phyloP scores from a whole-genome alignment of 2,797 vertebrate species.

The Alosa sapidissima region DNA sequence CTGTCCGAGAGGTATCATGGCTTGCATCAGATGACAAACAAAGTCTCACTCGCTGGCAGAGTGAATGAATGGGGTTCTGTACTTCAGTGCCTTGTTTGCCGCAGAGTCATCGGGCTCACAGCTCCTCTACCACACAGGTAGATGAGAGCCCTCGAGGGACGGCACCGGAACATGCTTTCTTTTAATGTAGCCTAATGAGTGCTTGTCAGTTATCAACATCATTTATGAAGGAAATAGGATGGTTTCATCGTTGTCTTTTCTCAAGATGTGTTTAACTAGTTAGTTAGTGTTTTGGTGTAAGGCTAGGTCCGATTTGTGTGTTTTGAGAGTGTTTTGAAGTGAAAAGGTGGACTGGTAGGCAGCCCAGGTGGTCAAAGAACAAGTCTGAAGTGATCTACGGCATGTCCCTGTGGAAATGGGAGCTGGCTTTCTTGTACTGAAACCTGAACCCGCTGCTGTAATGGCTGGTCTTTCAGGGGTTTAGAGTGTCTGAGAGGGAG shows the following conservation, averaged over 20 bases:
- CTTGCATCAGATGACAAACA: slow-evolving; percentile 13
- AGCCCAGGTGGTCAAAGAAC: slow-evolving; percentile 61
- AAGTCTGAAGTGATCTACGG: slow-evolving; percentile 63
- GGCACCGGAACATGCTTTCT: background rate
- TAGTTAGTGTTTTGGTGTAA: background rate
- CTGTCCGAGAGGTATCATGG: slow-evolving; percentile 9
- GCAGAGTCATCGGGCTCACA: background rate
- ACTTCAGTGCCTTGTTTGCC: slow-evolving; percentile 35
- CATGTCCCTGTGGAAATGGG: slow-evolving; percentile 62
- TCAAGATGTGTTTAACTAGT: background rate
- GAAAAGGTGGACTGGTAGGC: background rate
- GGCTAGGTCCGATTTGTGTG: background rate
- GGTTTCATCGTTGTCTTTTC: background rate
- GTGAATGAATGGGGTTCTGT: slow-evolving; percentile 26
- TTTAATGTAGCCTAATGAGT: background rate
- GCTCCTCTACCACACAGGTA: slow-evolving; percentile 7
- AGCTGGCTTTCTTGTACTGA: slow-evolving; percentile 67
- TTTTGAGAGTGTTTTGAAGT: background rate
- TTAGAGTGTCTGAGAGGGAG: slow-evolving; percentile 51
- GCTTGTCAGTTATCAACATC: background rate
- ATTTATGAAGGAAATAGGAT: background rate
- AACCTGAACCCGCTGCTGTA: slow-evolving; percentile 63
- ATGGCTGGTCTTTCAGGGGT: slow-evolving; percentile 63
- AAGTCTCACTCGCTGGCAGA: background rate
- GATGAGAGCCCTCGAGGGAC: background rate